Base-by-base conservation (phyloP, 2,113 vertebrate species). In the Sander vitreus region DNA sequence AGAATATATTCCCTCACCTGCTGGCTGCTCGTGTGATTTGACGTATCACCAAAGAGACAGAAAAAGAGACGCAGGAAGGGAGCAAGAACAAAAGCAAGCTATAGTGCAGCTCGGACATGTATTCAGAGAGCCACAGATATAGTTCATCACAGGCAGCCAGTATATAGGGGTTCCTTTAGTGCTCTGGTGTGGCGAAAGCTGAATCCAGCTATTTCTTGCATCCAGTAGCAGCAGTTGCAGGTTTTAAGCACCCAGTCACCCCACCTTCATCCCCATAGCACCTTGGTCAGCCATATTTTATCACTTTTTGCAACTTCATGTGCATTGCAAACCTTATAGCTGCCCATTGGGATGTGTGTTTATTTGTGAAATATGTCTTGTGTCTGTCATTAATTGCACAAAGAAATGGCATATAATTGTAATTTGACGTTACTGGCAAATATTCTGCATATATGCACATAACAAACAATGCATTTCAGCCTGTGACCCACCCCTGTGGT, bases 1-100 rank as follows among this genome's bases (percentile, higher is more conserved):
- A 74, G 70, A 81, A 85, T 76, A 73, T 81, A 63, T 89, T 81
- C 79, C 79, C 69, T 80, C 81, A 73, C 76, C 81, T 87, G 76
- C 74, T 83, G 73, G 47, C 64, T 63, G 59, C 69, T 69, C 71
- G 74, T 83, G 69, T 71, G 80, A 69, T 87, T 70, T 59, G 63
- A 83, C 60, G 87, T 73, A 71, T 85, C 70, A 65, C n/a, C 43
- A 79, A 6, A 79, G n/a, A 65, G 48, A 59, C 21, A n/a, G 57
- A 50, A 21, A 43, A 33, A 33, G 36, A 65, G 45, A 59, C 1
- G 10, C 5, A n/a, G 69, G 33, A 25, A 21, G 51, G 16, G 54
- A 43, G 47, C 11, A 6, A 15, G 39, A 80, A 27, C n/a, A 18
- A 67, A 62, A 66, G 10, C 39, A 1, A 21, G 47, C 19, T 7